Base-by-base conservation (phyloP, 2,797 vertebrate genomes). In the Selene dorsalis region DNA sequence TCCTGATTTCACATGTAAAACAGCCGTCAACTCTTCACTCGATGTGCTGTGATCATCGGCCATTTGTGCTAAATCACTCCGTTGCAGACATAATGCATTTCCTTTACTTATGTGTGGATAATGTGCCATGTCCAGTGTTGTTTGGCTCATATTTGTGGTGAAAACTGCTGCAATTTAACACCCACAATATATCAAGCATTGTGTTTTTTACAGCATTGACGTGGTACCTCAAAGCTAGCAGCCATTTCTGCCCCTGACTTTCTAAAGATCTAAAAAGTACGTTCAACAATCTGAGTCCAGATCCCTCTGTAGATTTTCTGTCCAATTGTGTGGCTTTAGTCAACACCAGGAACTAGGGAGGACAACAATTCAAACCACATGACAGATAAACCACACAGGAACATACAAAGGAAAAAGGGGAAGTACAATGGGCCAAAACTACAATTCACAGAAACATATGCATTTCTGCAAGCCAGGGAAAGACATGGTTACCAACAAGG, bases 361-460 rank as follows among this genome's bases (percentile, higher is more conserved):
- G 24, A 22, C 73, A 7, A 77, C 69, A 62, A 62, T 73, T 58
- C 57, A 68, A 26, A 67, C 59, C 59, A 69, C 20, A 77, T 48
- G 68, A 45, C 38, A 75, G 69, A 69, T 43, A 52, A 70, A 72
- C 22, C 75, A 57, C 56, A 79, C 50, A 72, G 63, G 77, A 73
- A 43, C 39, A 14, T 47, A n/a, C 1, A 0, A 14, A 43, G 39
- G 41, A 50, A 62, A 61, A 35, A 35, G 7, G 5, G 45, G 32
- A 48, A 73, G 38, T 0, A 50, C 55, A 69, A 56, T 22, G 55
- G 72, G 39, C 75, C 16, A 7, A 24, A 73, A 45, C 58, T 38
- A 55, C 38, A 11, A 12, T 38, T 55, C 45, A 53, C 41, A 2
- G 24, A 63, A 14, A 45, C 26, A 48, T n/a, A 18, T 9, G 47